Base-by-base conservation (phyloP, 2,113 vertebrate genomes). In the Girardinichthys multiradiatus region DNA sequence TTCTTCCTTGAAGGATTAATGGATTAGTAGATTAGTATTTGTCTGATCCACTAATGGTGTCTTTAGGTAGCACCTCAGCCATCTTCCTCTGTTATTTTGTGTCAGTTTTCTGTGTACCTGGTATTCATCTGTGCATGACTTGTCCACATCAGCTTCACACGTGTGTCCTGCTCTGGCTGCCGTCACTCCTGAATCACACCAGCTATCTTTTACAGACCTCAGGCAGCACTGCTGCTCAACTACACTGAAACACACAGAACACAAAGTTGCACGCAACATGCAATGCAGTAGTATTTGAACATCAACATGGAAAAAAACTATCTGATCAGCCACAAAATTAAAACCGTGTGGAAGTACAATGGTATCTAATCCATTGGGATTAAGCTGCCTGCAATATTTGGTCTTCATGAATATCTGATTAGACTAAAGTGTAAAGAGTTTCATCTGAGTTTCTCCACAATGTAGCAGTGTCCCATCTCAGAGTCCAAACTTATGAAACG, bases 141-240 rank as follows among this genome's bases (percentile, higher is more conserved):
- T 87, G 0, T 67, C 85, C 27, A 93, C 94, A 21, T 92, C 90
- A 0, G 79, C 79, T 2, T 94, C 89, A 2, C 97, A 99, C 0
- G 58, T 4, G 19, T 91, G 92, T 0, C 95, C 95, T 37, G 93
- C 92, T 91, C 94, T 96, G 24, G 97, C 97, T 0, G 93, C 92
- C 1, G 90, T 30, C 86, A 97, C 90, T 0, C 97, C 98, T 0
- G 94, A 93, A 83, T 96, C 82, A 85, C 97, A 99, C 85, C 88
- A 95, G 90, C 90, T 96, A 83, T 97, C 96, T 86, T 94, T 92
- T 60, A 97, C 57, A 4, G 95, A 90, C 28, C 95, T 94, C 30
- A 88, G 3, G 0, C 98, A 99, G 76, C 97, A 99, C 83, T 99
- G 97, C 87, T 93, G 93, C 93, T 96, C 95, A 35, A 94, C 93